These are phyloP conservation scores for Amphiura filiformis DNA, from an alignment of 35 echinoderm and acorn worm genomes.

Conservation along the genomic window DNA sequence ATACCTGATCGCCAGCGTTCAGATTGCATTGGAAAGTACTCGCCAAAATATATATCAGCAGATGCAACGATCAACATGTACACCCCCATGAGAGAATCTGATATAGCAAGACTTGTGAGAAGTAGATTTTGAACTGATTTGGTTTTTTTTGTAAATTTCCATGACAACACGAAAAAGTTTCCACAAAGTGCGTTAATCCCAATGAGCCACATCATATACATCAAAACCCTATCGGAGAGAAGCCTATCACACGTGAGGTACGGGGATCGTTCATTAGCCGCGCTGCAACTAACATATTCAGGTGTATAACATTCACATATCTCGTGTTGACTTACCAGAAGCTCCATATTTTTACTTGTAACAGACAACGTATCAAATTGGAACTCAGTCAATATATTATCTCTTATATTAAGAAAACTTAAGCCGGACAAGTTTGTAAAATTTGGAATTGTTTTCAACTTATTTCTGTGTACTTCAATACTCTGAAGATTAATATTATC, in stretches of 20 bases:
- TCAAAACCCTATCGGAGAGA: neutral
- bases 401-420: neutral
- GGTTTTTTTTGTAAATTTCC: neutral
- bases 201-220: neutral
- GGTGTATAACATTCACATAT: neutral
- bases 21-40: neutral
- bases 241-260: neutral
- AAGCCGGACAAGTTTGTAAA: neutral
- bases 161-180: neutral
- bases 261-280: neutral
- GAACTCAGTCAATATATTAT: neutral
- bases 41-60: slow-evolving; percentile 1
- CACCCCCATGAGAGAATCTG: slow-evolving; percentile 59
- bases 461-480: neutral
- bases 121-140: neutral
- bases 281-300: neutral
- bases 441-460: neutral
- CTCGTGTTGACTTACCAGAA: neutral
- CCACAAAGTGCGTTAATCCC: neutral
- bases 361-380: neutral
- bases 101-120: slow-evolving; percentile 31
- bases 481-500: neutral
- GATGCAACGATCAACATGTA: slow-evolving; percentile 15
- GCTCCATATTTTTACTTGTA: neutral
- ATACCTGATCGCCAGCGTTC: neutral